A percentile compares a stretch with the other conserved stretches of the same genome.
Evolutionary conservation across 1,140 invertebrate species (phyloP).

Genomic region (Uloborus diversus): DNA sequence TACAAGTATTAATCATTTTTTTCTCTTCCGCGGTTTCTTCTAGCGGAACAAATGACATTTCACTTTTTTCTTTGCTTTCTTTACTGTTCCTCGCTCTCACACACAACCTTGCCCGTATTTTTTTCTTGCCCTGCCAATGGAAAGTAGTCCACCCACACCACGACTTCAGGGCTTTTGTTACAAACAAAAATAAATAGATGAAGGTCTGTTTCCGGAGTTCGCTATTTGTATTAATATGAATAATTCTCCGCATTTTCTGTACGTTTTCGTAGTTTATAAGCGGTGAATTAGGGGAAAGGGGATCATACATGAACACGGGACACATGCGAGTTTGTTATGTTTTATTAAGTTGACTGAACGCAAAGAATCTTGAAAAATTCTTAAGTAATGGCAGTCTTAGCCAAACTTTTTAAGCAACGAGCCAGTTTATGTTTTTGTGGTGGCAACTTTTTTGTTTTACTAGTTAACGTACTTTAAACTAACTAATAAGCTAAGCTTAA

Average conservation of each 20-base stretch:
- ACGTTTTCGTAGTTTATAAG: background rate
- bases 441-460: no score
- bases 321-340: background rate
- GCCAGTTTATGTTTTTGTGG: no score
- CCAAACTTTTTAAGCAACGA: no score
- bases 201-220: no score
- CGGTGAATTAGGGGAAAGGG: background rate
- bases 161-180: background rate
- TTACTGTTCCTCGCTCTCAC: slow-evolving; percentile 30
- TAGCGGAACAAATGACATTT: slow-evolving; percentile 57
- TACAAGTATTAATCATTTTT: slow-evolving; percentile 57
- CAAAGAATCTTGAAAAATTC: background rate
- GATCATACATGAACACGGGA: background rate
- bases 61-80: slow-evolving; percentile 40
- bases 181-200: no score
- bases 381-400: no score
- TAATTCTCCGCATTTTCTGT: background rate
- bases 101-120: slow-evolving; percentile 34
- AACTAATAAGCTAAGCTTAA: no score
- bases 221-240: no score
- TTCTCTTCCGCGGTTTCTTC: slow-evolving; percentile 51
- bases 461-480: no score
- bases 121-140: background rate
- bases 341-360: background rate
- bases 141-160: slow-evolving; percentile 54